phyloP scores from a whole-genome alignment of 2,113 vertebrate species.

The Nestor notabilis region DNA sequence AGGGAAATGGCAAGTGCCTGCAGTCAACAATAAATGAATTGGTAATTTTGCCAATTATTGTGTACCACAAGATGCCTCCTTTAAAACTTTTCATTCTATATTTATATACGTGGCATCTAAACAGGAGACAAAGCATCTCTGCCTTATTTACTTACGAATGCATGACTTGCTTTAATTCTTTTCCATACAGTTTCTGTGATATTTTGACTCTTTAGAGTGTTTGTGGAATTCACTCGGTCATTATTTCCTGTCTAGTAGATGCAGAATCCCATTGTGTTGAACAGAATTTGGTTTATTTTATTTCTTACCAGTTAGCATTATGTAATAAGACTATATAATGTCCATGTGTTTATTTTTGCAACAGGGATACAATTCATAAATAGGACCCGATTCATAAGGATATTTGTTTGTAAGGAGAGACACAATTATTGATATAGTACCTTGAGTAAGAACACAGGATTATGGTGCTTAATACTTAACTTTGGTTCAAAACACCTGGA shows the following conservation, averaged over 20 bases:
- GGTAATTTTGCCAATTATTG: slow-evolving; percentile 47
- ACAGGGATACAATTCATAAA: background rate
- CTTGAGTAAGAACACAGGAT: background rate
- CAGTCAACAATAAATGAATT: slow-evolving; percentile 49
- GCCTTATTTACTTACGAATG: background rate
- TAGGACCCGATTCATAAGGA: background rate
- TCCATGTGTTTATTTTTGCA: background rate
- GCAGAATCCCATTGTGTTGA: background rate
- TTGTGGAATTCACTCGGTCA: background rate
- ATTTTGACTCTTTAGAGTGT: background rate
- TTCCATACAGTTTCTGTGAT: background rate
- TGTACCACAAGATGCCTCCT: slow-evolving; percentile 4
- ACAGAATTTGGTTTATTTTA: background rate
- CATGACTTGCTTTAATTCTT: background rate
- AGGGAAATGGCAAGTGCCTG: slow-evolving; percentile 33
- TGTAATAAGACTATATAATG: background rate
- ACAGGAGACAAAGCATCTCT: slow-evolving; percentile 2
- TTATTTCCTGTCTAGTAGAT: background rate
- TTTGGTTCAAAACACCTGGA: background rate
- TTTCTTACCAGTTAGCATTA: background rate
- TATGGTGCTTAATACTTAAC: background rate
- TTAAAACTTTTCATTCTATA: slow-evolving; percentile 41
- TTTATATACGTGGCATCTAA: background rate
- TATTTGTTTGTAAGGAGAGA: background rate
- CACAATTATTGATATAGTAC: background rate